These are phyloP conservation scores for Corella eumyota DNA, from an alignment of 23 tunicate genomes.

Conservation along the genomic window DNA sequence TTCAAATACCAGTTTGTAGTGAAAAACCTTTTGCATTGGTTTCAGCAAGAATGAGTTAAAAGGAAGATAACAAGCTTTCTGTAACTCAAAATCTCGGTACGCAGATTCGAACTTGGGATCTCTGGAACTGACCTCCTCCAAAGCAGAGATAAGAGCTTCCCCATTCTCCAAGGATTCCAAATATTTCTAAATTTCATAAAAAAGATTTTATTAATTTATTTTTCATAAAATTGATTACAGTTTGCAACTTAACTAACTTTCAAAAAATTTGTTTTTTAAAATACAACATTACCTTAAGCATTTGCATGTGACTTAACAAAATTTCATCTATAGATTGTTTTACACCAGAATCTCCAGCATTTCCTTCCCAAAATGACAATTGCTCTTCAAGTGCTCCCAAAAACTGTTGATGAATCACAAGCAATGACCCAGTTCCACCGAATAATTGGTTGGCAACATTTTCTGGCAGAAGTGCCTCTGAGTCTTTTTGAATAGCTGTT, in stretches of 20 bases:
- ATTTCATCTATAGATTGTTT: conserved; percentile 44
- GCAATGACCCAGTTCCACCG: conserved; percentile 47
- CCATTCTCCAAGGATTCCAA: conserved; percentile 46
- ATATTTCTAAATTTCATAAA: conserved; percentile 47
- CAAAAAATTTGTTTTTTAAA: too few species aligned
- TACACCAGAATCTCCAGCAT: conserved; percentile 4
- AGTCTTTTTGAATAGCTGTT: conserved; percentile 14
- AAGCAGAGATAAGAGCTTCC: conserved; percentile 25
- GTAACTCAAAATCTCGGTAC: conserved; percentile 80
- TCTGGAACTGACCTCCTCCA: conserved; percentile 35
- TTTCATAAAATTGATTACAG: too few species aligned
- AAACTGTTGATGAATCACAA: conserved; percentile 53
- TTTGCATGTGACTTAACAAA: conserved; percentile 26
- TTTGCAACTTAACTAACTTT: background rate
- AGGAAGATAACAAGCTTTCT: conserved; percentile 95
- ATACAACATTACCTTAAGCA: conserved; percentile 23
- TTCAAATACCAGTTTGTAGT: conserved; percentile 53
- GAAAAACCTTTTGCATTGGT: conserved; percentile 82
- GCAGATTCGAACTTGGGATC: conserved; percentile 45
- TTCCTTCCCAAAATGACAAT: conserved; percentile 59
- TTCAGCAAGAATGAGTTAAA: conserved; percentile 75
- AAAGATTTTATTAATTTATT: background rate
- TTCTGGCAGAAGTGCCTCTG: conserved; percentile 25
- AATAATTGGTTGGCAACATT: conserved; percentile 47
- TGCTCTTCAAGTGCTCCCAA: conserved; percentile 51